phyloP scores from a whole-genome alignment of 2,888 invertebrate species.

The Eledone cirrhosa region DNA sequence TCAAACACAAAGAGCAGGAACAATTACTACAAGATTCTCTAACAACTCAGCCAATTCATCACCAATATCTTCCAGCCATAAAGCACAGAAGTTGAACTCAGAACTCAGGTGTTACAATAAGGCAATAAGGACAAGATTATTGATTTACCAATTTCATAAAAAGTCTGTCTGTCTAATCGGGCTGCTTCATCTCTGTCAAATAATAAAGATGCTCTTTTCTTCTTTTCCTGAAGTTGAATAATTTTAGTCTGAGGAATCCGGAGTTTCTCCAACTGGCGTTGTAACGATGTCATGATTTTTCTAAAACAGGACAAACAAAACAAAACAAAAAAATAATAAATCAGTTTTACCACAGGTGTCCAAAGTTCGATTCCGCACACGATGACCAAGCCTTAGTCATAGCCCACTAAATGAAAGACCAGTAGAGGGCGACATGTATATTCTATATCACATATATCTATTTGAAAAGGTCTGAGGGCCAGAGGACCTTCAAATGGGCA shows the following conservation, averaged over 20 bases:
- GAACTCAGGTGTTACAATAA: background rate
- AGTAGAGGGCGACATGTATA: too few species aligned
- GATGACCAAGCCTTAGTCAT: too few species aligned
- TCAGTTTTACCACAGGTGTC: too few species aligned
- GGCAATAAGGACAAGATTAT: background rate
- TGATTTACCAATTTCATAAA: conserved; percentile 81
- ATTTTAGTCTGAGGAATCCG: conserved; percentile 64
- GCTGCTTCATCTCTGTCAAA: conserved; percentile 92
- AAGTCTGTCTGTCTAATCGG: conserved; percentile 81
- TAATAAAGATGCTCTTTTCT: conserved; percentile 78
- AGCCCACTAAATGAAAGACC: too few species aligned
- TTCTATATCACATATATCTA: too few species aligned
- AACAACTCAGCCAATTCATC: too few species aligned
- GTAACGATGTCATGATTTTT: conserved; percentile 64
- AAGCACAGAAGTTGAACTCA: background rate
- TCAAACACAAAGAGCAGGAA: too few species aligned
- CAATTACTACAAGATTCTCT: too few species aligned
- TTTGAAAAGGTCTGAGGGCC: too few species aligned
- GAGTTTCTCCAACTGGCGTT: conserved; percentile 66
- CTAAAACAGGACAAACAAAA: background rate
- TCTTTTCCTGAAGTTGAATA: conserved; percentile 52
- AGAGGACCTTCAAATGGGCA: too few species aligned
- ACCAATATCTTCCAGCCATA: too few species aligned
- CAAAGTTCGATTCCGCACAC: too few species aligned
- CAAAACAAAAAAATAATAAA: background rate